phyloP scores from a whole-genome alignment of 2,797 vertebrate species.

The Aeoliscus strigatus region DNA sequence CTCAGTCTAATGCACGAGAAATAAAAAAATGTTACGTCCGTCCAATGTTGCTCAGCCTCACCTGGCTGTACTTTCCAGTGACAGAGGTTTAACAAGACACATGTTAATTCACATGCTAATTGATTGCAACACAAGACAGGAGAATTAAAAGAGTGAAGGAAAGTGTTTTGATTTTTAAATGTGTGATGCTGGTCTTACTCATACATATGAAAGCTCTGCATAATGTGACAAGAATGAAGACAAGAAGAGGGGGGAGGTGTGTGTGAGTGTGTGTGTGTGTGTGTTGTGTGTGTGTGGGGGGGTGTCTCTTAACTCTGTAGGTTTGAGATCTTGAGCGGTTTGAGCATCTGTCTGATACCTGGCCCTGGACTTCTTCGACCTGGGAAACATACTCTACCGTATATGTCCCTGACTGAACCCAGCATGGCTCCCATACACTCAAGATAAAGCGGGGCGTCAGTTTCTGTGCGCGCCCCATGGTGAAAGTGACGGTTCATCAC shows the following conservation, averaged over 20 bases:
- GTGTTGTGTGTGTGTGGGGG: too few relatives aligned
- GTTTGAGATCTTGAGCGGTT: slow-evolving; percentile 63
- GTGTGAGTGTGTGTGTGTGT: too few relatives aligned
- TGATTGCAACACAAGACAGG: slow-evolving; percentile 47
- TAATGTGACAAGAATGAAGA: slow-evolving; percentile 54
- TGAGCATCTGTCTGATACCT: slow-evolving; percentile 50
- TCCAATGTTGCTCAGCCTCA: slow-evolving; percentile 11
- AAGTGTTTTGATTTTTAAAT: slow-evolving; percentile 70
- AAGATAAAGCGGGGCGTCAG: slow-evolving; percentile 51
- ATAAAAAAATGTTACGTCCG: background rate
- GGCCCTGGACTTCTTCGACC: slow-evolving; percentile 41
- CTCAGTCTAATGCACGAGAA: background rate
- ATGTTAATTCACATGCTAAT: slow-evolving; percentile 63
- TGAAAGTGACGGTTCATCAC: slow-evolving; percentile 64
- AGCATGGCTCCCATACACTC: slow-evolving; percentile 62
- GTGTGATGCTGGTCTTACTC: slow-evolving; percentile 62
- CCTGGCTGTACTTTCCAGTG: slow-evolving; percentile 20
- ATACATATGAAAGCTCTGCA: slow-evolving; percentile 68
- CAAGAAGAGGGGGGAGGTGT: slow-evolving; percentile 11
- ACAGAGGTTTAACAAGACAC: slow-evolving; percentile 38
- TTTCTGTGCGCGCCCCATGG: slow-evolving; percentile 23
- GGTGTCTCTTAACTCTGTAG: slow-evolving; percentile 54
- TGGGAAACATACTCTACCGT: slow-evolving; percentile 49
- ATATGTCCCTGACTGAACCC: slow-evolving; percentile 59
- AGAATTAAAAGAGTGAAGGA: slow-evolving; percentile 46